These are phyloP conservation scores for Helicoverpa zea DNA, from an alignment of 1,140 invertebrate genomes.

Conservation along the genomic window DNA sequence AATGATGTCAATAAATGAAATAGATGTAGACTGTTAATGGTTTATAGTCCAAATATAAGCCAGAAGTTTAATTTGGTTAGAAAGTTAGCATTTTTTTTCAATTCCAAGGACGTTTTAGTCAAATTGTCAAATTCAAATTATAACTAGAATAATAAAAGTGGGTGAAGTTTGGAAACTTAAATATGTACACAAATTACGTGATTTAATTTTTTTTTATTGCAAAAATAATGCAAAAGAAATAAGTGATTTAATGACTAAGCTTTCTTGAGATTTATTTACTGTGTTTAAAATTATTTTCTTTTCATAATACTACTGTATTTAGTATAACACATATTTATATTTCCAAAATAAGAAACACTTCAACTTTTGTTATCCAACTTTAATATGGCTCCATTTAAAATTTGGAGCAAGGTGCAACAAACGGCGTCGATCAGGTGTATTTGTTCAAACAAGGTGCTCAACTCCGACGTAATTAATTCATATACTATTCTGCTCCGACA, in stretches of 20 bases:
- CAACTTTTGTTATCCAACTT: not conserved
- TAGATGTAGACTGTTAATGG: not conserved
- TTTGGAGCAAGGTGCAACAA: slow-evolving; percentile 80
- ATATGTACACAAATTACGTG: no score
- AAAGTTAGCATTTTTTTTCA: no score
- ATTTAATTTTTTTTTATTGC: no score
- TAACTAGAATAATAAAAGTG: no score
- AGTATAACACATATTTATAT: not conserved
- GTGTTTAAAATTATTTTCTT: no score
- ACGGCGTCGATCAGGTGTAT: slow-evolving; percentile 82
- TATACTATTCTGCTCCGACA: slow-evolving; percentile 1
- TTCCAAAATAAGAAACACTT: not conserved
- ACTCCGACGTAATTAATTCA: slow-evolving; percentile 13
- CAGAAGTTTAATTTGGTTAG: not conserved
- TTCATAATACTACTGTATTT: no score
- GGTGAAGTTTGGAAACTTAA: no score
- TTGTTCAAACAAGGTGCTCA: slow-evolving; percentile 80
- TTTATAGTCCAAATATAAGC: not conserved
- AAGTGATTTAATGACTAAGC: no score
- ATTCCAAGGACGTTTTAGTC: no score
- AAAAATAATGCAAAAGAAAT: no score
- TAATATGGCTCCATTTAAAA: slow-evolving; percentile 44
- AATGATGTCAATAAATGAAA: not conserved
- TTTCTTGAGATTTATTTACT: no score
- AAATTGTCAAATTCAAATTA: no score